phyloP scores from a whole-genome alignment of 2,888 invertebrate species.

The Watsonalla cultraria region DNA sequence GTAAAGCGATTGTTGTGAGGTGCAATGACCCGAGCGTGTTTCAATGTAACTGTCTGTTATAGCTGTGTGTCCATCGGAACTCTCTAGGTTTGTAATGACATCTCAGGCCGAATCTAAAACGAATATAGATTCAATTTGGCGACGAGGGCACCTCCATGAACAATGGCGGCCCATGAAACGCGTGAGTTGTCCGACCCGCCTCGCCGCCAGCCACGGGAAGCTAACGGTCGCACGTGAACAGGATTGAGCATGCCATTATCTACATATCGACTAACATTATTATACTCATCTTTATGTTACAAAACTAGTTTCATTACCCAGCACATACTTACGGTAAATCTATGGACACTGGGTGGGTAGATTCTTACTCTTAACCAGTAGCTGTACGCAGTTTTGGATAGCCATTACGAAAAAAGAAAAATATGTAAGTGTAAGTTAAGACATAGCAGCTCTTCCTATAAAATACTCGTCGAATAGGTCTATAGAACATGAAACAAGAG shows the following conservation, averaged over 20 bases:
- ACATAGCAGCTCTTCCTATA: too few relatives aligned
- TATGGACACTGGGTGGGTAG: too few relatives aligned
- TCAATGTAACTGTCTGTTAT: not conserved
- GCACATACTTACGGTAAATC: too few relatives aligned
- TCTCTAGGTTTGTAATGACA: not conserved
- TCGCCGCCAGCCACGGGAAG: slow-evolving; percentile 37
- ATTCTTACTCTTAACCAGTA: too few relatives aligned
- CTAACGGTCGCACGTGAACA: slow-evolving; percentile 41
- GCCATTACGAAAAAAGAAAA: too few relatives aligned
- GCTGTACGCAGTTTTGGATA: too few relatives aligned
- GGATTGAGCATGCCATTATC: slow-evolving; percentile 26
- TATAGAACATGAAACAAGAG: too few relatives aligned
- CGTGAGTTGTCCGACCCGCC: not conserved
- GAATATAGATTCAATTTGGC: not conserved
- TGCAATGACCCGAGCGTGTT: slow-evolving; percentile 2
- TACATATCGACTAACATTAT: slow-evolving; percentile 21
- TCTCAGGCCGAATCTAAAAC: not conserved
- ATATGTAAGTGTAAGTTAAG: too few relatives aligned
- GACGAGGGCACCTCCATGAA: not conserved
- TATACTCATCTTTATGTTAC: slow-evolving; percentile 2
- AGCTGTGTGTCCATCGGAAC: not conserved
- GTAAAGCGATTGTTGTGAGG: not conserved
- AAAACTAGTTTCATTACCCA: too few relatives aligned
- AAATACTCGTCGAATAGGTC: too few relatives aligned
- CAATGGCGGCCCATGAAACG: not conserved